A percentile compares a stretch with the other conserved stretches of the same genome.
phyloP scores from a whole-genome alignment of 2,888 invertebrate genomes.

The Incurvaria masculella region DNA sequence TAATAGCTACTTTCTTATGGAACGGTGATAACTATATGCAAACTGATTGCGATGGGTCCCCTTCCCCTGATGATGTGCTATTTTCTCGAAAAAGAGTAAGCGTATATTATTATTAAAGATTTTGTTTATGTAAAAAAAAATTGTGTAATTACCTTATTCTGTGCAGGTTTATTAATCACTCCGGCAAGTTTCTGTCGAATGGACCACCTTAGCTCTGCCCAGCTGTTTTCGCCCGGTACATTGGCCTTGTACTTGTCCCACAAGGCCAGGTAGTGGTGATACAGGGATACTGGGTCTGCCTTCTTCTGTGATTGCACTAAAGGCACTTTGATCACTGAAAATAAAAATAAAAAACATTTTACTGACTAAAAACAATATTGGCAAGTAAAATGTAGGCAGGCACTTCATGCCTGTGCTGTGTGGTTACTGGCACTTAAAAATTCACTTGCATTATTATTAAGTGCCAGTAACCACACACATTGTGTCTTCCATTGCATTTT shows the following conservation, averaged over 20 bases:
- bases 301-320: conserved; percentile 42
- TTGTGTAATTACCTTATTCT: conserved; percentile 3
- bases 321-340: conserved; percentile 61
- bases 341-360: conserved; percentile 5
- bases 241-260: conserved; percentile 69
- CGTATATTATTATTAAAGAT: neutral
- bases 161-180: conserved; percentile 21
- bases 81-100: neutral
- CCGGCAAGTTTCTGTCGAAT: conserved; percentile 67
- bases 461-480: neutral
- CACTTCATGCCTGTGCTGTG: too few species aligned
- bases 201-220: conserved; percentile 65
- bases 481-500: too few species aligned
- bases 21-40: too few species aligned
- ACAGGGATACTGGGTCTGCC: conserved; percentile 72
- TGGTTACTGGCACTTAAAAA: neutral
- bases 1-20: too few species aligned
- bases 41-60: too few species aligned
- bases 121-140: neutral
- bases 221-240: conserved; percentile 70
- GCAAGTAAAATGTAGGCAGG: too few species aligned
- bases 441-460: too few species aligned
- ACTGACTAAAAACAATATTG: too few species aligned
- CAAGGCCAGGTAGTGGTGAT: conserved; percentile 70
- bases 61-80: too few species aligned